Evolutionary conservation across 2,113 vertebrate species (phyloP), one percentile per base, ranked within the genome.

Genomic region (Gobiocypris rarus): DNA sequence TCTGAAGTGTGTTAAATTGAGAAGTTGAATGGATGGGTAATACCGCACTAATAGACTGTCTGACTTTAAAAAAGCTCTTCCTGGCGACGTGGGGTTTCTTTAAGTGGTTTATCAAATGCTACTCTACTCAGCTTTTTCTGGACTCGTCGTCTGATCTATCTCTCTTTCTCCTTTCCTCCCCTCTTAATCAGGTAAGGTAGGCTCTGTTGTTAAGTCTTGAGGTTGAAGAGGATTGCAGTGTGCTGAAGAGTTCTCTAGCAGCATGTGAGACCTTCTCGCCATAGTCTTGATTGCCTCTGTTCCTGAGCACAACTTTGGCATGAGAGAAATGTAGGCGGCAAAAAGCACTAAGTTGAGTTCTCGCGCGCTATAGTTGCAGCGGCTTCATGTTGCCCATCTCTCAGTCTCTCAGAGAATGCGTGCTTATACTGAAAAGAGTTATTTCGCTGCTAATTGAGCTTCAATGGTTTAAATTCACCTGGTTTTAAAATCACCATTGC

Each of bases 101-200:
- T 79, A 82, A 86, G 73, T 76, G 87, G 88, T 89, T 91, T 70
- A 90, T 87, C 70, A 83, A 79, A 83, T 63, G 73, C 85, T 81
- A 89, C 80, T 81, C 87, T 28, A 84, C 76, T 31, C 14, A 24
- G 38, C 41, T n/a, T 75, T 50, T 73, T 69, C 34, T 59, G 19
- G 3, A 54, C 34, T 65, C 26, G 4, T 63, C 19, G 11, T 67
- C 65, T 63, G 24, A 41, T 84, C 14, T 76, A 3, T 73, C 9
- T 76, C 7, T 80, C 8, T 41, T 26, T 73, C 58, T 83, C 58
- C 24, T 65, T 48, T 69, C 43, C 43, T 48, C 81, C 84, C 81
- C 88, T 91, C 75, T 61, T 90, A 77, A 85, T 91, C 79, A 34
- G 13, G 31, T 58, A 75, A 87, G 86, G 85, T 84, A 78, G 22